Base-by-base conservation (phyloP, 2,113 vertebrate genomes). In the Xiphias gladius region DNA sequence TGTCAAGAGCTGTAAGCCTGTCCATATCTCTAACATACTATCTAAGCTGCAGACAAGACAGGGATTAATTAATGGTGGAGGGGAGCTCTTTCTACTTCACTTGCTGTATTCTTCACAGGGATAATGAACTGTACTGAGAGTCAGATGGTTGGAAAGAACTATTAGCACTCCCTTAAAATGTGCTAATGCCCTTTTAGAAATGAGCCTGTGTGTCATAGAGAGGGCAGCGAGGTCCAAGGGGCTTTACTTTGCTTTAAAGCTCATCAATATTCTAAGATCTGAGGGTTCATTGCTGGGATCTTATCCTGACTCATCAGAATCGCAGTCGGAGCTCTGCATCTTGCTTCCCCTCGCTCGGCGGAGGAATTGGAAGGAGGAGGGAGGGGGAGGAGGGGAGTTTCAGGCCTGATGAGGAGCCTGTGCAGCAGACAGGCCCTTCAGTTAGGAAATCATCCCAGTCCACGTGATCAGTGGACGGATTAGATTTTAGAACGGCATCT, bases 291-390 rank as follows among this genome's bases (percentile, higher is more conserved):
- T 66, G 70, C 63, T 0, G 48, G 55, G 80, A 79, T 88, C 78
- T 83, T 76, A 79, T 80, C 80, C 88, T 93, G 93, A 94, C 86
- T 94, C 88, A 90, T 92, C 92, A 92, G 69, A 92, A 91, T 89
- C 78, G 67, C 77, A 89, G 76, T 62, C 69, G 88, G 76, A 39
- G 61, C 76, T 90, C 59, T 35, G 73, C 82, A 16, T 89, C 67
- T 55, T 28, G 11, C 76, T 77, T 69, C 35, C 4, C 32, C 55
- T 76, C 24, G 4, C 61, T 55, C 30, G 2, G 52, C 28, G n/a
- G 75, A 58, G 43, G 16, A 61, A 1, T 4, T 57, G 48, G 48
- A 61, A 52, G 8, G 66, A 71, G 59, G 76, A 71, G 41, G 63
- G 43, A 61, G 55, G 55, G 57, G 73, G 26, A 24, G 41, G 66